Percentiles rank a stretch among this genome's conserved stretches.
Evolutionary conservation across 2,113 vertebrate species (phyloP).

Genomic region (Morone chrysops): DNA sequence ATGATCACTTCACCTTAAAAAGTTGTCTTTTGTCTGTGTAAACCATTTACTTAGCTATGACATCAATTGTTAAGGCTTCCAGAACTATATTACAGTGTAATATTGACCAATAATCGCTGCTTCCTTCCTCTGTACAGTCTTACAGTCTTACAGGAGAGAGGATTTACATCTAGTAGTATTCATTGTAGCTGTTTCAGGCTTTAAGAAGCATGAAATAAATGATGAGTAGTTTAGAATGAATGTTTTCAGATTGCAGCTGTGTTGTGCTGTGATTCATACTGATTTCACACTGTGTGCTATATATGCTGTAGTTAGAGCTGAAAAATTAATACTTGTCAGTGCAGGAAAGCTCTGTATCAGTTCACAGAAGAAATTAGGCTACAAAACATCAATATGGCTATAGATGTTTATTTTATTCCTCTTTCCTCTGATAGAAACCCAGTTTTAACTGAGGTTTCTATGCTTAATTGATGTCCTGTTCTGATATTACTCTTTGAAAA

Average conservation of each 20-base stretch:
- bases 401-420: background rate
- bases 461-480: background rate
- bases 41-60: background rate
- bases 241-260: background rate
- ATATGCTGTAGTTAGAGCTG: background rate
- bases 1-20: conserved; percentile 12
- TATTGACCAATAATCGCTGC: no score
- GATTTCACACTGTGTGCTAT: background rate
- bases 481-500: background rate
- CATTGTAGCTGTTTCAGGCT: background rate
- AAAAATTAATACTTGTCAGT: conserved; percentile 2
- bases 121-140: no score
- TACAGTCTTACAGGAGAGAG: no score
- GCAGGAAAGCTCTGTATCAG: background rate
- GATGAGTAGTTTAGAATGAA: background rate
- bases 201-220: background rate
- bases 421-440: background rate
- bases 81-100: background rate
- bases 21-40: conserved; percentile 3
- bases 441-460: background rate
- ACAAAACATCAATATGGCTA: no score
- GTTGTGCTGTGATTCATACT: background rate
- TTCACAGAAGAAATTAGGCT: background rate
- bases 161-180: background rate
- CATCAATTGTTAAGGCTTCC: background rate